Conservation (phyloP, 2,113 vertebrate species). For the Columba janthina region DNA sequence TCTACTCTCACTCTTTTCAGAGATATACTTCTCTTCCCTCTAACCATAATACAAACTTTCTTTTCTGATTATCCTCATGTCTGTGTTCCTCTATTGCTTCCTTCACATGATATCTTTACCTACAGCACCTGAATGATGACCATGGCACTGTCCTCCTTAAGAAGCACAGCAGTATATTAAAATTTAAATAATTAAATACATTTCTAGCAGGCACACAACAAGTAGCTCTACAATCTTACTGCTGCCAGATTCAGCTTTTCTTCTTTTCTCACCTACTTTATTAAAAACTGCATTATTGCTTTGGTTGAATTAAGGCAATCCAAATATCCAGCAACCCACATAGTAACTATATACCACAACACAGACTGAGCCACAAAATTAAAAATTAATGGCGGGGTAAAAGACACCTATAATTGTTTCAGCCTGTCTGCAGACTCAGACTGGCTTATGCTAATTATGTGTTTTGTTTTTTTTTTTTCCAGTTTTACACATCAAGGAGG, state of each 20-base stretch:
- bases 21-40: neutral
- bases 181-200: neutral
- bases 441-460: neutral
- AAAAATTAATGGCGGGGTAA: neutral
- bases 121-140: neutral
- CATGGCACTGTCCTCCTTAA: neutral
- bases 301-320: neutral
- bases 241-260: neutral
- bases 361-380: neutral
- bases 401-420: neutral
- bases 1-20: neutral
- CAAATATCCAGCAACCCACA: neutral
- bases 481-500: neutral
- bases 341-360: neutral
- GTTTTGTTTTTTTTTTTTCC: neutral
- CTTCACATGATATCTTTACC: neutral
- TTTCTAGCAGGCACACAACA: neutral
- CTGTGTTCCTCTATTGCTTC: neutral
- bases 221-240: accelerated
- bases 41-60: neutral
- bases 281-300: neutral
- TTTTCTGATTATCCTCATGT: neutral
- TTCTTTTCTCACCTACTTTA: neutral
- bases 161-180: neutral
- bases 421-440: neutral